A percentile compares a stretch with the other conserved stretches of the same genome.
These are phyloP conservation scores for Eupithecia abbreviata DNA, from an alignment of 2,888 invertebrate species.

Conservation along the genomic window DNA sequence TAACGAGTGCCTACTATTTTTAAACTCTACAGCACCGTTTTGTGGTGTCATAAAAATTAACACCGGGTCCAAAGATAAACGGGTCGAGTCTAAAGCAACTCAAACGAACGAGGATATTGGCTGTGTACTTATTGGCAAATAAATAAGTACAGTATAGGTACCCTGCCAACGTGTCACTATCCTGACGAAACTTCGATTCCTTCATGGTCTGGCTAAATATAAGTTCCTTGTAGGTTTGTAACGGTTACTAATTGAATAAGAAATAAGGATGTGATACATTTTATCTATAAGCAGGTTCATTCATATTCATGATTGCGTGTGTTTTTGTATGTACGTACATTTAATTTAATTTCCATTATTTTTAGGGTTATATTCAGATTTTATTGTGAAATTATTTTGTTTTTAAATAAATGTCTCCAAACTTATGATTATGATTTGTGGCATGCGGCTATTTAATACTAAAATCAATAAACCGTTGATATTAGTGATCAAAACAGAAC, in stretches of 20 bases:
- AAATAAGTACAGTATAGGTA: conserved; percentile 15
- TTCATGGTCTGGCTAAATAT: conserved; percentile 75
- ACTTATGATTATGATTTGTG: conserved; percentile 47
- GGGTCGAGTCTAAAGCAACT: background rate
- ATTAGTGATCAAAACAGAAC: conserved; percentile 68
- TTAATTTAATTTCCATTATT: conserved; percentile 57
- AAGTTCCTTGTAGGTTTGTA: conserved; percentile 75
- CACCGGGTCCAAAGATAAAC: background rate
- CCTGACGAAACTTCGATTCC: conserved; percentile 58
- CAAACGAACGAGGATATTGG: conserved; percentile 59
- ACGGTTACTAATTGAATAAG: conserved; percentile 65
- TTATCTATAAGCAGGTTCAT: conserved; percentile 72
- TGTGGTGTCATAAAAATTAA: background rate
- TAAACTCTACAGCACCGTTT: background rate
- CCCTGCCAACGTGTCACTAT: conserved; percentile 31
- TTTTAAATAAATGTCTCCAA: conserved; percentile 55
- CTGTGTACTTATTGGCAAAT: conserved; percentile 77
- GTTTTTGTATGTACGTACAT: conserved; percentile 47
- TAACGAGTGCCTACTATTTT: background rate
- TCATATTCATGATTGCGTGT: conserved; percentile 60
- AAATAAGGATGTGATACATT: conserved; percentile 82
- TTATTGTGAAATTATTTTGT: conserved; percentile 68
- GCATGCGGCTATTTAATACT: conserved; percentile 1
- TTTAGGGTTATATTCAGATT: conserved; percentile 66
- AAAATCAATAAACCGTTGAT: conserved; percentile 12